A percentile compares a stretch with the other conserved stretches of the same genome.
These are phyloP conservation scores for Chaetura pelagica DNA, from an alignment of 2,113 vertebrate species.

Conservation along the genomic window DNA sequence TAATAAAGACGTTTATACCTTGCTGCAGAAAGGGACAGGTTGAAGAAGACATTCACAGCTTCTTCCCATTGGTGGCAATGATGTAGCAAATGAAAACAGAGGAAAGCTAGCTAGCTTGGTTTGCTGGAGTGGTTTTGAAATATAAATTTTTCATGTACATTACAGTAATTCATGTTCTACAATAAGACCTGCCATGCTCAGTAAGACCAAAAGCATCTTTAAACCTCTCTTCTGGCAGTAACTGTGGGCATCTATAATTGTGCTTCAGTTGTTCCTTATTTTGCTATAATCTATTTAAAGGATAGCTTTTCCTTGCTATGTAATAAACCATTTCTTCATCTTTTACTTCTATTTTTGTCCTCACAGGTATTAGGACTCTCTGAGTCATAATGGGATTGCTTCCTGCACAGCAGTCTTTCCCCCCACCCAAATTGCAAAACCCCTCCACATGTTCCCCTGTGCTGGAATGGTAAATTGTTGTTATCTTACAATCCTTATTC, in stretches of 20 bases:
- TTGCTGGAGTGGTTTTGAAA: neutral
- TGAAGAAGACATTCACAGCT: neutral
- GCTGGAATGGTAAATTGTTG: neutral
- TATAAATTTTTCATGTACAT: neutral
- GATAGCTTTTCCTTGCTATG: neutral
- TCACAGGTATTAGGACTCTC: neutral
- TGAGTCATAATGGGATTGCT: rapidly evolving
- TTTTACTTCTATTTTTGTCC: neutral
- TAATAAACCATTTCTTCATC: neutral
- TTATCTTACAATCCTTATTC: neutral
- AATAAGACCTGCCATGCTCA: rapidly evolving
- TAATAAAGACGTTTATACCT: neutral
- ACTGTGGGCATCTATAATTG: neutral
- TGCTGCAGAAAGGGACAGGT: neutral
- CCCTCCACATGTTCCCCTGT: neutral
- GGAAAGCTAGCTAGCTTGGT: neutral
- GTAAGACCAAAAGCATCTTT: neutral
- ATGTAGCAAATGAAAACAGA: neutral
- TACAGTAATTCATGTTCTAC: neutral
- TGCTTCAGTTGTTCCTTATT: neutral
- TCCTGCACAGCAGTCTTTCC: neutral
- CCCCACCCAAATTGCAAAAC: neutral
- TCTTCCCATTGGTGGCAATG: neutral
- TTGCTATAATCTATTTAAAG: neutral
- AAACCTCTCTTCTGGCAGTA: neutral